phyloP scores from a whole-genome alignment of 2,113 vertebrate genomes.

The Rafetus swinhoei region DNA sequence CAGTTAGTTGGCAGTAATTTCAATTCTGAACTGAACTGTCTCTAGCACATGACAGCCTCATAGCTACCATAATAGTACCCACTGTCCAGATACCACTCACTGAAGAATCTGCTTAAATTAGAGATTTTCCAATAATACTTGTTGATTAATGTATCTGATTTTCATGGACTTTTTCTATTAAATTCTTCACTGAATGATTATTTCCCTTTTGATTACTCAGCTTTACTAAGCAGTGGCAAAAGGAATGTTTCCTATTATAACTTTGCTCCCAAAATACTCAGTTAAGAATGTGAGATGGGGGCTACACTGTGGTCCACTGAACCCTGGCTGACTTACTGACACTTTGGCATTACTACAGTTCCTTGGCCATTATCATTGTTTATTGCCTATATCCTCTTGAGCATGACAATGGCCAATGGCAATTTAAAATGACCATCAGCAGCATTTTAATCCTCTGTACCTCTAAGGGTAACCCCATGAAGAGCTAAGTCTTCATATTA shows the following conservation, averaged over 20 bases:
- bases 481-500: neutral
- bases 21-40: neutral
- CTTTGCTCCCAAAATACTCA: neutral
- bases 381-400: neutral
- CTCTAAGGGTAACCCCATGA: neutral
- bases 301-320: neutral
- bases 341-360: neutral
- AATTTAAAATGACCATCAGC: neutral
- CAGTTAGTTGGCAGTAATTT: neutral
- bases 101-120: neutral
- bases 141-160: neutral
- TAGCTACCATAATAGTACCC: neutral
- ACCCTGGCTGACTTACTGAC: neutral
- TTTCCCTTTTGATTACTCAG: neutral
- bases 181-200: neutral
- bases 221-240: neutral
- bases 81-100: constrained; percentile 1
- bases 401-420: neutral
- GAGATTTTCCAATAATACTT: neutral
- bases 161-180: neutral
- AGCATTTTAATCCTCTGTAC: neutral
- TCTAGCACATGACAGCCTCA: neutral
- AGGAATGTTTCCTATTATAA: neutral
- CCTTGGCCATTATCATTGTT: neutral
- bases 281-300: neutral